phyloP scores from a whole-genome alignment of 2,113 vertebrate species.

The Ictalurus furcatus region DNA sequence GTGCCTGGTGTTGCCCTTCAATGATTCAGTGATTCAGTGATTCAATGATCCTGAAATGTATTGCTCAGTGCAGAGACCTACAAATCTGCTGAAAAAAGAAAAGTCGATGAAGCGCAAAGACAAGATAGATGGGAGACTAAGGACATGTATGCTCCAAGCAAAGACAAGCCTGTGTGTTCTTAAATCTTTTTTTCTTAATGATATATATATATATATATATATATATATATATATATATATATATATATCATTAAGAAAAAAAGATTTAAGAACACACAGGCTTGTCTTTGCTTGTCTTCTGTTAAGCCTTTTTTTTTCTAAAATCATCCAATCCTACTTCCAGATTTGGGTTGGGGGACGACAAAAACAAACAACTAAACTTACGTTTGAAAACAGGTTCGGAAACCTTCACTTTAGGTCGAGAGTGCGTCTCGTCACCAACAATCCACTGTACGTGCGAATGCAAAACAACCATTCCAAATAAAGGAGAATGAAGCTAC shows the following conservation, averaged over 20 bases:
- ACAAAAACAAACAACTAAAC: too few species aligned
- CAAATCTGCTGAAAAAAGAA: constrained; percentile 12
- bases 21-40: constrained; percentile 21
- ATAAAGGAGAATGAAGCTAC: neutral
- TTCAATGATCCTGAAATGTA: constrained; percentile 14
- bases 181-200: too few species aligned
- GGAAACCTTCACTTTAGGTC: neutral
- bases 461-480: neutral
- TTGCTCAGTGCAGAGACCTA: constrained; percentile 17
- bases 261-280: too few species aligned
- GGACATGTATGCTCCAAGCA: constrained; percentile 4
- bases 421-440: neutral
- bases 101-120: neutral
- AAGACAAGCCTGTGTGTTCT: neutral
- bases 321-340: neutral
- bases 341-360: neutral
- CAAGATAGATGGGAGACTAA: constrained; percentile 9
- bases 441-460: neutral
- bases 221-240: too few species aligned
- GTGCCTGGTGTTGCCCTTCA: neutral
- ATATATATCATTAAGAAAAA: too few species aligned
- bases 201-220: too few species aligned
- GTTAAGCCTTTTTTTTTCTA: neutral
- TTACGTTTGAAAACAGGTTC: too few species aligned
- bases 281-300: neutral